Conservation (phyloP, 2,797 vertebrate genomes). For the Lagorchestes hirsutus region DNA sequence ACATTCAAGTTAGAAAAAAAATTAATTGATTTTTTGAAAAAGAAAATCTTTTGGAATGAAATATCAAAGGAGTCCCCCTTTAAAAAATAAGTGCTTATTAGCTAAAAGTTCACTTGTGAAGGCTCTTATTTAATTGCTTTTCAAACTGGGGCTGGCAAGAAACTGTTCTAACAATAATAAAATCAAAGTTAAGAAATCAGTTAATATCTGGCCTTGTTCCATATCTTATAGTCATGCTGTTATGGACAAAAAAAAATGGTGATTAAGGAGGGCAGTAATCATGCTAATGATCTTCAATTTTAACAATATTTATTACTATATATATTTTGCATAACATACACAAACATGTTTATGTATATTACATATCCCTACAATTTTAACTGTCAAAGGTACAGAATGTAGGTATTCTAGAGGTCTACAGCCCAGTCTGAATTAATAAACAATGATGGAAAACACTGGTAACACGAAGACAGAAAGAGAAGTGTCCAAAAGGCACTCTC, state of each 20-base stretch:
- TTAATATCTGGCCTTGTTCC: neutral
- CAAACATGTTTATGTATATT: neutral
- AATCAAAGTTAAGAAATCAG: conserved; percentile 1
- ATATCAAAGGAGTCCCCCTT: neutral
- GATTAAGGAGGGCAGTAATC: neutral
- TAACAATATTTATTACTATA: neutral
- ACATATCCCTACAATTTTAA: neutral
- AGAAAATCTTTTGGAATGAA: neutral
- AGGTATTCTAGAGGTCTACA: neutral
- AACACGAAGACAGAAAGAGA: neutral
- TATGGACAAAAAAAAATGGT: neutral
- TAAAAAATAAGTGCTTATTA: neutral
- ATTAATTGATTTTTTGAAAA: neutral
- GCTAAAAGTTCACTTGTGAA: neutral
- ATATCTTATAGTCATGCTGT: neutral
- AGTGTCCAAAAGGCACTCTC: neutral
- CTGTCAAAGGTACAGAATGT: neutral
- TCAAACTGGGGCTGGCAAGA: neutral
- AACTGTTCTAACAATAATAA: neutral
- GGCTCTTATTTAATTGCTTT: neutral
- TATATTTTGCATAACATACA: neutral
- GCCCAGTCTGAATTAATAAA: neutral
- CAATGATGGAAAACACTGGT: neutral
- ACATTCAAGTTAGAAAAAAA: neutral
- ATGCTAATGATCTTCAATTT: neutral